Percentiles rank a stretch among this genome's conserved stretches.
phyloP scores from a whole-genome alignment of 2,888 invertebrate genomes.

The Allophyes oxyacanthae region DNA sequence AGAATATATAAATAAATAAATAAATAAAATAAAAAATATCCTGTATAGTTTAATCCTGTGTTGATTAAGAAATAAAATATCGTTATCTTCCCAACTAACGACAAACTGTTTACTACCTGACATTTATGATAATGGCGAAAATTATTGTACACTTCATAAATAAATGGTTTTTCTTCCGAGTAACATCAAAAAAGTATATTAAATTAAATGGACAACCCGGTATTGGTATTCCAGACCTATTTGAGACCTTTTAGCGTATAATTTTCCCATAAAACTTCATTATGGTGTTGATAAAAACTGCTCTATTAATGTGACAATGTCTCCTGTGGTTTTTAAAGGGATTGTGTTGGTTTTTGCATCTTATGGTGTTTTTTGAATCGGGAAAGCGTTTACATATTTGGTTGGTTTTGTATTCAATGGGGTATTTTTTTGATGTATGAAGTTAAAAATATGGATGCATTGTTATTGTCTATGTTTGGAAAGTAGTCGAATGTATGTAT shows the following conservation, averaged over 20 bases:
- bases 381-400: conserved; percentile 28
- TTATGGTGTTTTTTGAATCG: conserved; percentile 29
- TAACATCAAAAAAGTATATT: conserved; percentile 47
- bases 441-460: conserved; percentile 23
- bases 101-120: conserved; percentile 34
- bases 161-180: conserved; percentile 60
- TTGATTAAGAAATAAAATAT: conserved; percentile 40
- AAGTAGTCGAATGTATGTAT: conserved; percentile 9
- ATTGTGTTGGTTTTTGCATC: conserved; percentile 38
- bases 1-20: too few relatives aligned
- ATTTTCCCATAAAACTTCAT: conserved; percentile 70
- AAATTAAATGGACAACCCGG: conserved; percentile 36
- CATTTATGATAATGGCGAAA: conserved; percentile 61
- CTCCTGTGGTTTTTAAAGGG: conserved; percentile 50
- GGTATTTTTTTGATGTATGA: conserved; percentile 8
- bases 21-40: too few relatives aligned
- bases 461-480: conserved; percentile 22
- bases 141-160: conserved; percentile 56
- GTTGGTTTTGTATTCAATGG: conserved; percentile 33
- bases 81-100: conserved; percentile 7
- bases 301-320: conserved; percentile 60
- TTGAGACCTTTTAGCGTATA: conserved; percentile 69
- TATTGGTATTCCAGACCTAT: conserved; percentile 46
- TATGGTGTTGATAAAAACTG: conserved; percentile 62
- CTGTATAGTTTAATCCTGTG: too few relatives aligned